Evolutionary conservation across 2,888 invertebrate genomes (phyloP).

Genomic region (Erpobdella octoculata): DNA sequence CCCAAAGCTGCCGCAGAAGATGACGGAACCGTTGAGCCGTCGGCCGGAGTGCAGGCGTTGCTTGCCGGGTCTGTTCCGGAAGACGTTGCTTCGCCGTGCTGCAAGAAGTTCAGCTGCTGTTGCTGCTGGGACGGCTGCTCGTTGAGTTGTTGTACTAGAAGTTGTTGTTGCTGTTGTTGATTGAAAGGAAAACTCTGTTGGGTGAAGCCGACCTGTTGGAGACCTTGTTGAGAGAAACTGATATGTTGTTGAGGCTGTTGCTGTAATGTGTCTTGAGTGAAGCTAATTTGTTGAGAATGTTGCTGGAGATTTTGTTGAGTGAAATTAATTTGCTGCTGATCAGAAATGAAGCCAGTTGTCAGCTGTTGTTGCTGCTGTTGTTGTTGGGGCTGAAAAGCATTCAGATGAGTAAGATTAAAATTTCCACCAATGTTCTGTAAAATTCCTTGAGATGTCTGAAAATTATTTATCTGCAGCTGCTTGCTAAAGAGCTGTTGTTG

Average conservation of each 20-base stretch:
- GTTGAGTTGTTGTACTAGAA: no score
- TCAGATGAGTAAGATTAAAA: not conserved
- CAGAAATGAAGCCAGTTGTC: not conserved
- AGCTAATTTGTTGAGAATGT: not conserved
- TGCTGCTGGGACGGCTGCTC: not conserved
- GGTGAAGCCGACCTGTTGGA: not conserved
- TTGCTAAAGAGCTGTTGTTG: conserved; percentile 5
- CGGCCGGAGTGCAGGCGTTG: not conserved
- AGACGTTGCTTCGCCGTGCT: not conserved
- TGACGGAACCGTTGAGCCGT: not conserved
- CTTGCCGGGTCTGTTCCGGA: not conserved
- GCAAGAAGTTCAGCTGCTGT: not conserved
- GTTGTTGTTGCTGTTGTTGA: conserved; percentile 5
- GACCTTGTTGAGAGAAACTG: not conserved
- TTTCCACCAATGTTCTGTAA: not conserved
- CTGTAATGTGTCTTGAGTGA: not conserved
- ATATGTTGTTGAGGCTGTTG: not conserved
- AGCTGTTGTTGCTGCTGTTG: not conserved
- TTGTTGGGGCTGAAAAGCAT: not conserved
- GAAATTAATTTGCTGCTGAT: not conserved
- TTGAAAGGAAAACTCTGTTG: not conserved
- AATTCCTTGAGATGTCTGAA: conserved; percentile 1
- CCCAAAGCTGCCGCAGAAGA: not conserved
- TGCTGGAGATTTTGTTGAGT: not conserved
- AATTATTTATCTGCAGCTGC: not conserved